These are phyloP conservation scores for Xyrichtys novacula DNA, from an alignment of 2,797 vertebrate species.

Conservation along the genomic window DNA sequence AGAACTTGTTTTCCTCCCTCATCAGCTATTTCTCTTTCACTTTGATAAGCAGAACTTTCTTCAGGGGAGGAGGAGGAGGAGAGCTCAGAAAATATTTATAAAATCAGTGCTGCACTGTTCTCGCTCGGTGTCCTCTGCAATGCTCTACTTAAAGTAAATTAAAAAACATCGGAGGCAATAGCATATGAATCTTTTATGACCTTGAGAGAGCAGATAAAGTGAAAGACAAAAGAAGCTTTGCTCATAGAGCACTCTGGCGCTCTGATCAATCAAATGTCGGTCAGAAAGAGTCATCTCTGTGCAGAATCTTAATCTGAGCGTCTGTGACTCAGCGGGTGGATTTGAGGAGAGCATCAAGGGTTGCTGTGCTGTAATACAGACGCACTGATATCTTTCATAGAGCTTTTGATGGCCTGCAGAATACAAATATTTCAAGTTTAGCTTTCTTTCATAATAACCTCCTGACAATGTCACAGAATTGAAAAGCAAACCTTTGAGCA, in stretches of 20 bases:
- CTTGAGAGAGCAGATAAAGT: conserved; percentile 71
- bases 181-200: conserved; percentile 83
- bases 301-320: conserved; percentile 53
- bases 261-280: conserved; percentile 79
- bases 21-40: conserved; percentile 26
- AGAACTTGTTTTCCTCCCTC: conserved; percentile 27
- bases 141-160: conserved; percentile 73
- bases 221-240: conserved; percentile 75
- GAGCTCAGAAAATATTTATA: conserved; percentile 68
- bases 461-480: too few species aligned
- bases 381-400: neutral
- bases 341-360: conserved; percentile 17
- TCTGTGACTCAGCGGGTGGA: conserved; percentile 33
- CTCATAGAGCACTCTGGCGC: conserved; percentile 52
- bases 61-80: conserved; percentile 6
- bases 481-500: too few species aligned
- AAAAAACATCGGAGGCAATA: conserved; percentile 71
- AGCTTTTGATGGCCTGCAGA: conserved; percentile 15
- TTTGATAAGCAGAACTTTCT: conserved; percentile 31
- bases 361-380: conserved; percentile 12
- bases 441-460: too few species aligned
- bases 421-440: neutral
- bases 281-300: conserved; percentile 46
- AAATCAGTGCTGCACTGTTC: conserved; percentile 55
- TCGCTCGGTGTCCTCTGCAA: conserved; percentile 33